Evolutionary conservation across 1,140 invertebrate genomes (phyloP).

Genomic region (Chionoecetes opilio): DNA sequence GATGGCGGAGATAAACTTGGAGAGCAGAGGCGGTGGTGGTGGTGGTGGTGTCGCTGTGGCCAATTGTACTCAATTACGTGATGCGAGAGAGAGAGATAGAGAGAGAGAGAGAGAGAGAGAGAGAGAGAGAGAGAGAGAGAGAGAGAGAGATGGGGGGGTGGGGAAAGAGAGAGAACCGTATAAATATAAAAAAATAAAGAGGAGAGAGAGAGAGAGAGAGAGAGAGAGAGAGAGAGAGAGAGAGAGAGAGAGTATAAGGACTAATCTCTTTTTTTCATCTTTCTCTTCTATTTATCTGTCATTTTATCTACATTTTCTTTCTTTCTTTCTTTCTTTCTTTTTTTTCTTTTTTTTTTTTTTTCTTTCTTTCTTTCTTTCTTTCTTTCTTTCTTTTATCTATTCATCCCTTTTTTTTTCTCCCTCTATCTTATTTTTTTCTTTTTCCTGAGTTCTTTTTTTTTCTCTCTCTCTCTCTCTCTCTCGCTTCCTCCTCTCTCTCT

Average conservation of each 20-base stretch:
- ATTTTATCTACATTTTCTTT: background rate
- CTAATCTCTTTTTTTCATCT: constrained; percentile 2
- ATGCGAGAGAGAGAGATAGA: background rate
- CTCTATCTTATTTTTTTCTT: background rate
- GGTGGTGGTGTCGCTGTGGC: background rate
- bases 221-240: background rate
- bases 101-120: constrained; percentile 15
- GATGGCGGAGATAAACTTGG: background rate
- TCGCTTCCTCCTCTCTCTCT: background rate
- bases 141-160: background rate
- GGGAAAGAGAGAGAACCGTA: too few species aligned
- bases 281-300: background rate
- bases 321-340: background rate
- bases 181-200: too few species aligned
- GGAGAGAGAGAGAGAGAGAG: constrained; percentile 23
- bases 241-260: background rate
- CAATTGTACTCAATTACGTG: constrained; percentile 20
- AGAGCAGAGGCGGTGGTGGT: background rate
- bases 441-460: too few species aligned
- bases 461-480: background rate
- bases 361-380: background rate
- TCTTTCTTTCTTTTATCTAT: background rate
- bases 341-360: too few species aligned
- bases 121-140: background rate
- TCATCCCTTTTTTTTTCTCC: background rate